These are phyloP conservation scores for Hylaeus anthracinus DNA, from an alignment of 1,140 invertebrate genomes.

Conservation along the genomic window DNA sequence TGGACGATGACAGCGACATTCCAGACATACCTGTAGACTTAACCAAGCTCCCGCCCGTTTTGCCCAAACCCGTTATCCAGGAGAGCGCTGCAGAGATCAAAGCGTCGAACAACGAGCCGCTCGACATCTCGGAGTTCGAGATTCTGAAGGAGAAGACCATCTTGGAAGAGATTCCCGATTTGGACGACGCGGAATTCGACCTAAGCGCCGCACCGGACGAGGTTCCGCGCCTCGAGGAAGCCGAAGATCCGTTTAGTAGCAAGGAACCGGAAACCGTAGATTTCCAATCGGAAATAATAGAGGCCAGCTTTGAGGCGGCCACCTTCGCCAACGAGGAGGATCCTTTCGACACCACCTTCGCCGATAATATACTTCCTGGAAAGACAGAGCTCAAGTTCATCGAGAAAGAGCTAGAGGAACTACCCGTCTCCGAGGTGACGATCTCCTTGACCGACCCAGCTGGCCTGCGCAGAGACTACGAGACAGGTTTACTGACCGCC, in stretches of 20 bases:
- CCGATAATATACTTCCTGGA: constrained; percentile 87
- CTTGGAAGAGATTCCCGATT: constrained; percentile 77
- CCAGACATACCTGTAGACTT: constrained; percentile 83
- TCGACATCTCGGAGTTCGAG: constrained; percentile 77
- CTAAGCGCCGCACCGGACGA: constrained; percentile 63
- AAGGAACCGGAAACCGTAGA: constrained; percentile 69
- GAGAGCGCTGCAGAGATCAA: constrained; percentile 46
- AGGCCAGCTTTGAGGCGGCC: constrained; percentile 76
- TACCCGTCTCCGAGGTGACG: constrained; percentile 73
- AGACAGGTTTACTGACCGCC: constrained; percentile 71
- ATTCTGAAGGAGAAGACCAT: constrained; percentile 75
- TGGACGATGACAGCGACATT: constrained; percentile 86
- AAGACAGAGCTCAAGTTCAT: constrained; percentile 85
- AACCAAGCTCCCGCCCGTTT: constrained; percentile 81
- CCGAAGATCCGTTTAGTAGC: constrained; percentile 74
- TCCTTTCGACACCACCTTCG: constrained; percentile 93
- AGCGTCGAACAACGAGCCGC: constrained; percentile 52
- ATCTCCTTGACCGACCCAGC: constrained; percentile 76
- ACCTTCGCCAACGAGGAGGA: constrained; percentile 83
- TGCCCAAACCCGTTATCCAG: constrained; percentile 65
- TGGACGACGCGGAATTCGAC: constrained; percentile 80
- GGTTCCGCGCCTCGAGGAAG: constrained; percentile 66
- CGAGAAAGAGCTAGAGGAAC: constrained; percentile 83
- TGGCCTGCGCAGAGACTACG: constrained; percentile 81
- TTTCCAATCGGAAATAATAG: constrained; percentile 73